Evolutionary conservation across 2,113 vertebrate species (phyloP).

Genomic region (Girardinichthys multiradiatus): DNA sequence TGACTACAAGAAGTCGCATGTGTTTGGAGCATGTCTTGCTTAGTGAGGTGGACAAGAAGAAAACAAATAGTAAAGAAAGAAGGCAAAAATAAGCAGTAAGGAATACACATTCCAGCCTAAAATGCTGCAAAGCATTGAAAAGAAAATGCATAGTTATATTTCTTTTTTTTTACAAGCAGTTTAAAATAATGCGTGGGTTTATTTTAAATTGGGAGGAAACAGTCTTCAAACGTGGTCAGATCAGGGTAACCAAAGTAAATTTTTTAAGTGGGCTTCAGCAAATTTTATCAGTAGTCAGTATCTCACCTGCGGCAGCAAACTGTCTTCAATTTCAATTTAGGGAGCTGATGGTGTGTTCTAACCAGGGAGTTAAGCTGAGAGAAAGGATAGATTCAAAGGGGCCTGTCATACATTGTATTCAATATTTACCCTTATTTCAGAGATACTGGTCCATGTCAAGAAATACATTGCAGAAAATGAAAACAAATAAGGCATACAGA

Average conservation of each 20-base stretch:
- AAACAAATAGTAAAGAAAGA: not conserved
- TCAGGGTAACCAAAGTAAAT: too few relatives aligned
- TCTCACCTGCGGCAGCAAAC: too few relatives aligned
- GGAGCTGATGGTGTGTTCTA: too few relatives aligned
- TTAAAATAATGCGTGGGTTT: not conserved
- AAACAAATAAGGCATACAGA: not conserved
- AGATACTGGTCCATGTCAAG: not conserved
- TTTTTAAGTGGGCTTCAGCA: too few relatives aligned
- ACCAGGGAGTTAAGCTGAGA: too few relatives aligned
- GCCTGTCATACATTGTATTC: not conserved
- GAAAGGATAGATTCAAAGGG: too few relatives aligned
- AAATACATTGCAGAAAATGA: not conserved
- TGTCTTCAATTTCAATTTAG: too few relatives aligned
- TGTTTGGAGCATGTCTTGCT: constrained; percentile 11
- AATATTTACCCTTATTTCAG: not conserved
- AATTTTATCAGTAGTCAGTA: too few relatives aligned
- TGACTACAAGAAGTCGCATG: constrained; percentile 50
- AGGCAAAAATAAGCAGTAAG: not conserved
- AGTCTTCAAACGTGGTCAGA: too few relatives aligned
- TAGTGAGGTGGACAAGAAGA: not conserved
- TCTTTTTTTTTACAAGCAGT: not conserved
- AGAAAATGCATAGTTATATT: not conserved
- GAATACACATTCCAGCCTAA: not conserved
- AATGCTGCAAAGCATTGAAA: not conserved
- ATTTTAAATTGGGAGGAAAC: not conserved